Evolutionary conservation across 2,888 invertebrate genomes (phyloP), one percentile per base, ranked within the genome.

Genomic region (Sphaerophoria rueppellii): DNA sequence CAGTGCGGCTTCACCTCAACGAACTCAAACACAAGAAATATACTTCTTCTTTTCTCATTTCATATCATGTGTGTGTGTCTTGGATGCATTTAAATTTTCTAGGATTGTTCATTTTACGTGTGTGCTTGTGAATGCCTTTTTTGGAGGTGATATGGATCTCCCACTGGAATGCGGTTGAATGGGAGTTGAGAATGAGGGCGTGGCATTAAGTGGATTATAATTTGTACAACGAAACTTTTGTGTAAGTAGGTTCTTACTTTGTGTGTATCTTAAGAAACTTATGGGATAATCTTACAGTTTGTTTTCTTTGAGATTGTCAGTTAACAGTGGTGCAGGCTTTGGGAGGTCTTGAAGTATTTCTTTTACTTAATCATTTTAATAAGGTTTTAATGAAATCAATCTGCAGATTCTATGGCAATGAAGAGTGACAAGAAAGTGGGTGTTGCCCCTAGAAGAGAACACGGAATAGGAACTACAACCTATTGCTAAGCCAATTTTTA

Each of bases 201-300:
- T 35, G 61, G 73, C 50, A 24, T 60, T 72, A 61, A 79, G 80
- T 80, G 79, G 74, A 83, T 85, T 69, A 85, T 58, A 65, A 65
- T 81, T 81, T 81, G 60, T 81, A 65, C 73, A 81, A 73, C 52
- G 76, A 52, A 80, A 76, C 61, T 80, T 72, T 72, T 55, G 63
- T 69, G 57, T 63, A 58, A 69, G 58, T 54, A 40, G 58, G 37
- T 61, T 40, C 48, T 60, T 35, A 5, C 58, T 60, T 60, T 63
- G 54, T 70, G 46, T 65, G 46, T 69, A 57, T 14, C 48, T 78
- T 43, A 40, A 43, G 14, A 63, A 71, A 71, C 24, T 65, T 52
- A 65, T 65, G 40, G 65, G 52, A 65, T 52, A 65, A 65, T 65
- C 40, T 32, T 32, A 65, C 48, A 65, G 65, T 71, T 71, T 83